Evolutionary conservation across 2,797 vertebrate genomes (phyloP), one percentile per base, ranked within the genome.

Genomic region (Bucorvus abyssinicus): DNA sequence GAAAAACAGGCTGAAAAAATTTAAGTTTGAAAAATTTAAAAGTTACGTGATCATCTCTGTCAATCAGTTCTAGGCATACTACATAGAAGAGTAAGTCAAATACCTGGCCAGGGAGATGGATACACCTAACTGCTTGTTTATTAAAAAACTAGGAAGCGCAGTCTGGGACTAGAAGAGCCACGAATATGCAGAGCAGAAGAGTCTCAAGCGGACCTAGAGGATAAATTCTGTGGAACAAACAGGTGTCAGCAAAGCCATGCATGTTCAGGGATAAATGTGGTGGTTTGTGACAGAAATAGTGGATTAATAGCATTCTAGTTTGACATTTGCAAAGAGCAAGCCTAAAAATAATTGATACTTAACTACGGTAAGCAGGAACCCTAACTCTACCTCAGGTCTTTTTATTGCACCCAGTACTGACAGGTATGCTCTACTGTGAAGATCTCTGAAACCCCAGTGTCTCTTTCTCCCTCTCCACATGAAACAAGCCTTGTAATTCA

Each of bases 11-110:
- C 22, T 61, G 38, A 55, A 81, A 78, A 75, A 11, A 4, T 47
- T 0, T 4, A 50, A 55, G 34, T 63, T 67, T 68, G 63, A 87
- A 85, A 80, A 80, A 49, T 18, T 61, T 40, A 12, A 23, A 79
- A 70, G 21, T 20, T 68, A 17, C 0, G 2, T 1, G 0, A 30
- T 60, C 4, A 14, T 10, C 5, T 61, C 38, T 27, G 16, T 36
- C 50, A 55, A 15, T 29, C 17, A 44, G 15, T 65, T 36, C 24
- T 23, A 52, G 30, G 13, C 56, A 15, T 7, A 12, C n/a, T 32
- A 44, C 0, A 1, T 14, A 30, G 42, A 81, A 64, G 21, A 84
- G 9, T 5, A 44, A 87, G 17, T 27, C 18, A 59, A 69, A 34
- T 30, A 36, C 18, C 12, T 12, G 7, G 7, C 12, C 38, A 55